These are phyloP conservation scores for Falco biarmicus DNA, from an alignment of 2,797 vertebrate species.

Conservation along the genomic window DNA sequence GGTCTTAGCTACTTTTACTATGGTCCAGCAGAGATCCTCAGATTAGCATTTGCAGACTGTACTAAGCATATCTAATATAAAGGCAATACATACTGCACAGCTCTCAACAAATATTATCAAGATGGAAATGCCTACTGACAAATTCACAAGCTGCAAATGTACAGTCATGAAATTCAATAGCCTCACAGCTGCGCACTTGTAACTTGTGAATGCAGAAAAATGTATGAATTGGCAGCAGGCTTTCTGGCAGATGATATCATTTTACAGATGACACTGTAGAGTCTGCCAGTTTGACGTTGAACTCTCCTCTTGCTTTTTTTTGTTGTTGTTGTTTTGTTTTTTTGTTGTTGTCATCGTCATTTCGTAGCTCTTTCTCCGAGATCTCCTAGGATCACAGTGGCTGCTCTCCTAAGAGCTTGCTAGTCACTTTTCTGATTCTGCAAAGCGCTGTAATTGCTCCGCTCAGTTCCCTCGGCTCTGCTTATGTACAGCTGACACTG, in stretches of 20 bases:
- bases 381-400: background rate
- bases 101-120: background rate
- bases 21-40: background rate
- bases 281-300: conserved; percentile 48
- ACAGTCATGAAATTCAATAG: conserved; percentile 18
- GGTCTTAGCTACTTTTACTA: background rate
- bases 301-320: background rate
- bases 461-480: background rate
- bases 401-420: background rate
- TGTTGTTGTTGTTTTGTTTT: background rate
- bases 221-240: conserved; percentile 24
- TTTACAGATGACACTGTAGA: conserved; percentile 42
- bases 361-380: background rate
- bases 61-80: background rate
- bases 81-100: background rate
- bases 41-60: background rate
- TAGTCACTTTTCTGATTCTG: background rate
- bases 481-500: background rate
- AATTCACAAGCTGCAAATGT: conserved; percentile 47
- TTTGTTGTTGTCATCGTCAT: background rate
- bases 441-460: background rate
- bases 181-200: conserved; percentile 47
- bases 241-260: conserved; percentile 60
- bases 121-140: conserved; percentile 41
- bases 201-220: conserved; percentile 32